phyloP scores from a whole-genome alignment of 2,888 invertebrate genomes.

The Yponomeuta cagnagella region DNA sequence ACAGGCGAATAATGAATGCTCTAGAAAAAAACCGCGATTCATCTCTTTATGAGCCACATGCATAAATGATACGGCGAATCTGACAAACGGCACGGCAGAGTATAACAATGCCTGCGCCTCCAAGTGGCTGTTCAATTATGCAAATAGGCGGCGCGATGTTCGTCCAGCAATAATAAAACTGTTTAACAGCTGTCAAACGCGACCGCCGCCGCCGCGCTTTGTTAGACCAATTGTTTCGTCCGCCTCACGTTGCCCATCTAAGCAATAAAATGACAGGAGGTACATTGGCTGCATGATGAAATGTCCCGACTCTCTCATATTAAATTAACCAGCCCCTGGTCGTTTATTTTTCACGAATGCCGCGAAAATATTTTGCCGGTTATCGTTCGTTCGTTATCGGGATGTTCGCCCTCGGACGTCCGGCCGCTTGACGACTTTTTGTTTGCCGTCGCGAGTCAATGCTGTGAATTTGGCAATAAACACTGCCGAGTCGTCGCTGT shows the following conservation, averaged over 20 bases:
- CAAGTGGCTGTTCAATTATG: constrained; percentile 76
- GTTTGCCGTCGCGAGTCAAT: constrained; percentile 53
- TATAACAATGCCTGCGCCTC: constrained; percentile 73
- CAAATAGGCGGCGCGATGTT: constrained; percentile 69
- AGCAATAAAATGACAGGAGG: constrained; percentile 65
- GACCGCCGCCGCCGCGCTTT: constrained; percentile 32
- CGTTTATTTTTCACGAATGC: constrained; percentile 72
- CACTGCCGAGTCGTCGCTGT: constrained; percentile 42
- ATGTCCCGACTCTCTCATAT: constrained; percentile 62
- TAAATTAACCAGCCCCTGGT: constrained; percentile 68
- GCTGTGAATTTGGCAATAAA: constrained; percentile 73
- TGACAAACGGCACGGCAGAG: constrained; percentile 74
- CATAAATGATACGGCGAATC: constrained; percentile 74
- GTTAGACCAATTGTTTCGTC: constrained; percentile 40
- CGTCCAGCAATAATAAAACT: constrained; percentile 72
- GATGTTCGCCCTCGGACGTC: constrained; percentile 53
- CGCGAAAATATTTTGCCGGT: constrained; percentile 66
- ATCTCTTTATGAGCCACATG: constrained; percentile 67
- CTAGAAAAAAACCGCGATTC: constrained; percentile 62
- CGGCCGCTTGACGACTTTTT: constrained; percentile 48
- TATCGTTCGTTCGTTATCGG: constrained; percentile 32
- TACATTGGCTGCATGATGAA: constrained; percentile 60
- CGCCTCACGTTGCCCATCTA: constrained; percentile 50
- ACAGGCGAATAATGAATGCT: constrained; percentile 70
- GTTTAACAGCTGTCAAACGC: constrained; percentile 72